phyloP scores from a whole-genome alignment of 1,140 invertebrate species.

The Heliconius hewitsoni region DNA sequence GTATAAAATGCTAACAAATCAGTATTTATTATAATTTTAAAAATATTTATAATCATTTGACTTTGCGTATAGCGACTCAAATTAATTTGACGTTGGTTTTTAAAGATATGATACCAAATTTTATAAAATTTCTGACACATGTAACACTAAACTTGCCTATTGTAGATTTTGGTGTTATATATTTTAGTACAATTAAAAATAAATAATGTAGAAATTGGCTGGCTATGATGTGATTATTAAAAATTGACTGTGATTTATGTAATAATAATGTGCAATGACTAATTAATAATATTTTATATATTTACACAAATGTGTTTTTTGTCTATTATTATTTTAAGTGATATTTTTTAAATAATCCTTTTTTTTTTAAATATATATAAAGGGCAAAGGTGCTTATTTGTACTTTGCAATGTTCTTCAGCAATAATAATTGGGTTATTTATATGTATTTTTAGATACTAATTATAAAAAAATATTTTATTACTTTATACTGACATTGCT shows the following conservation, averaged over 20 bases:
- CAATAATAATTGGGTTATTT: too few relatives aligned
- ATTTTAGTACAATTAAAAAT: neutral
- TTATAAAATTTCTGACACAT: too few relatives aligned
- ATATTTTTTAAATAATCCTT: neutral
- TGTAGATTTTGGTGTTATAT: neutral
- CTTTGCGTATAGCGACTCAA: neutral
- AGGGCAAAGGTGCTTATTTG: too few relatives aligned
- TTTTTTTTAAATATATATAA: too few relatives aligned
- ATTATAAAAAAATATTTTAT: neutral
- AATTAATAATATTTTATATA: neutral
- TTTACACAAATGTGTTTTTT: neutral
- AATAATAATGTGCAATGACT: conserved; percentile 1
- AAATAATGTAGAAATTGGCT: neutral
- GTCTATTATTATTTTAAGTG: neutral
- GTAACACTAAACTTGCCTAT: neutral
- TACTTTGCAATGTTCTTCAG: too few relatives aligned
- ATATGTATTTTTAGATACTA: too few relatives aligned
- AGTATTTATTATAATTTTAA: neutral
- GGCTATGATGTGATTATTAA: neutral
- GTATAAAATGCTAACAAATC: neutral
- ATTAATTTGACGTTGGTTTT: neutral
- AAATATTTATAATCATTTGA: neutral
- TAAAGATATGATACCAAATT: neutral
- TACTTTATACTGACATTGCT: neutral
- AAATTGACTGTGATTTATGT: conserved; percentile 4